Conservation (phyloP, 2,797 vertebrate genomes). For the Simalia tracyae region DNA sequence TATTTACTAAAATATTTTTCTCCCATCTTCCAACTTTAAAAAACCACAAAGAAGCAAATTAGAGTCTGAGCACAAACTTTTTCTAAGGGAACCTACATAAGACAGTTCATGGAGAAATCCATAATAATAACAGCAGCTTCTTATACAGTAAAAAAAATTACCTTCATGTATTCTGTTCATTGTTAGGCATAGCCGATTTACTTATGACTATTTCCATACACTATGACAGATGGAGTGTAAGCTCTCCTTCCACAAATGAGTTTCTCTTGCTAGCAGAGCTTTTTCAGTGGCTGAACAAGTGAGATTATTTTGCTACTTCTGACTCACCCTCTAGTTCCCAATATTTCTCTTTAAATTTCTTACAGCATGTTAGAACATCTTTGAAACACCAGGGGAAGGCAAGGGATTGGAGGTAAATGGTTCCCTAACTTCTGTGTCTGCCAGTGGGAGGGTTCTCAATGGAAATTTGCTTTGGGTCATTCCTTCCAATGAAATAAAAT, state of each 20-base stretch:
- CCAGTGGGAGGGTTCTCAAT: background rate
- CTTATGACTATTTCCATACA: background rate
- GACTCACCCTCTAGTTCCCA: too few species aligned
- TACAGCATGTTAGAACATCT: background rate
- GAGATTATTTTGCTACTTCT: background rate
- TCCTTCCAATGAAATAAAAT: background rate
- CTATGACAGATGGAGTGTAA: background rate
- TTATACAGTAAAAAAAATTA: background rate
- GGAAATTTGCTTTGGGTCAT: background rate
- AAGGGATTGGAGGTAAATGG: background rate
- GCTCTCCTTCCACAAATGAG: background rate
- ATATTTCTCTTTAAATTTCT: background rate
- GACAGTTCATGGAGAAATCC: background rate
- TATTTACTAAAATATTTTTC: background rate
- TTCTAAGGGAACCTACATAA: background rate
- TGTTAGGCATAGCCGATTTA: background rate
- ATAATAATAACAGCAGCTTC: background rate
- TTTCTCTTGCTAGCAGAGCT: background rate
- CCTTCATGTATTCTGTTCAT: background rate
- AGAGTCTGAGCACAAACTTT: background rate
- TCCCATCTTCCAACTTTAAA: background rate
- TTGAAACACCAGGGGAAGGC: background rate
- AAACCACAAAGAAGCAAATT: background rate
- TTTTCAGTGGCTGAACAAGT: background rate
- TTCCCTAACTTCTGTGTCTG: background rate